Evolutionary conservation across 2,113 vertebrate genomes (phyloP), one percentile per base, ranked within the genome.

Genomic region (Aegithalos caudatus): DNA sequence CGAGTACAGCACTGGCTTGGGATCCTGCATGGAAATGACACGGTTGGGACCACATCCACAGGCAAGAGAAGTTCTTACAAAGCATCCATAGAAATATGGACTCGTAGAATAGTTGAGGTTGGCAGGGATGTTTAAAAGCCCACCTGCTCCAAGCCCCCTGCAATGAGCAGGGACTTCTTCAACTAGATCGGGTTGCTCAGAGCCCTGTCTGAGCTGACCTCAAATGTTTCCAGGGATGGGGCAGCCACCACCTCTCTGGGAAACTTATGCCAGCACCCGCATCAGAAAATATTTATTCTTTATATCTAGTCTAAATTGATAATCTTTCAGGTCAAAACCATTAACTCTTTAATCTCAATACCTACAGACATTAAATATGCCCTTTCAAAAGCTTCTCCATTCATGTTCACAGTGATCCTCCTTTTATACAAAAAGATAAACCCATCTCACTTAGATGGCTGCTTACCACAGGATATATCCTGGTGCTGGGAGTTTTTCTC

Each of bases 1-100:
- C 19, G 47, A 62, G 71, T 2, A 38, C 50, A 9, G 8, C 21
- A 0, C 0, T 8, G 47, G 66, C 29, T 45, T 12, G 35, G 3
- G 44, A 33, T 56, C 12, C 45, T 31, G 1, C 62, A 22, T 79
- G 65, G 84, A 51, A 79, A 40, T 7, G 40, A 48, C n/a, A 37
- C 0, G 48, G 61, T 22, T 83, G 29, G 54, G 45, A 82, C 25
- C 37, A 14, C 2, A 0, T 38, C 23, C 60, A 40, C 7, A 4
- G 3, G 29, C 37, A 20, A 47, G 47, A 66, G 47, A 58, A 77
- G 56, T 45, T 62, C 65, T 88, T 48, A 77, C 56, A 67, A 50
- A 86, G 58, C n/a, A 33, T 1, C 42, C 38, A 1, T 0, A 40
- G 50, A 69, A 74, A 80, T 18, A 42, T 0, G 7, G 66, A 69